Percentiles rank a stretch among this genome's conserved stretches.
These are phyloP conservation scores for Lophotis ruficrista DNA, from an alignment of 2,113 vertebrate species.

Conservation along the genomic window DNA sequence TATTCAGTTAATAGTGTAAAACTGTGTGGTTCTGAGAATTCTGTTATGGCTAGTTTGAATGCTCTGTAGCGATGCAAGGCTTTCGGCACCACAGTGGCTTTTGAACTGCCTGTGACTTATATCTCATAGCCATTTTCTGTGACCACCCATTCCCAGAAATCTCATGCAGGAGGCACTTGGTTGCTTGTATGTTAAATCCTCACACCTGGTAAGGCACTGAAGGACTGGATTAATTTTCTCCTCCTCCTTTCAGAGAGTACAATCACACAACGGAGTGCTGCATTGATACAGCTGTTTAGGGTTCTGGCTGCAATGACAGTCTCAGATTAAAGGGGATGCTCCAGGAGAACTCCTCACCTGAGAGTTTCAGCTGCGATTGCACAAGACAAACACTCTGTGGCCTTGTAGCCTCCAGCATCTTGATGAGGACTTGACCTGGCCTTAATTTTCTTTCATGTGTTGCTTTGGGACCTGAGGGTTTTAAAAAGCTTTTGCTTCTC, in stretches of 20 bases:
- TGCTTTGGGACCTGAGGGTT: background rate
- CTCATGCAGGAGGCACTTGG: background rate
- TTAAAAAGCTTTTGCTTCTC: background rate
- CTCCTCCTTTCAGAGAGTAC: background rate
- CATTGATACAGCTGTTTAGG: background rate
- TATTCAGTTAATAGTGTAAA: background rate
- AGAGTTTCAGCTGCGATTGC: background rate
- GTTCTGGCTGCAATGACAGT: background rate
- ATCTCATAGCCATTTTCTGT: background rate
- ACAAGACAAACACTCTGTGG: background rate
- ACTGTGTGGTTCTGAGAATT: background rate
- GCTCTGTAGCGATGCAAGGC: background rate
- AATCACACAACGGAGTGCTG: background rate
- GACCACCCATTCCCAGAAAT: background rate
- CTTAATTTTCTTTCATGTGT: background rate
- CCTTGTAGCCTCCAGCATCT: background rate
- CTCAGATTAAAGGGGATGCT: background rate
- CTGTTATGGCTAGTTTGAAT: background rate
- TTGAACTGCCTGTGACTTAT: background rate
- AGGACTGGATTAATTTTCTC: background rate
- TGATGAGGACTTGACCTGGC: background rate
- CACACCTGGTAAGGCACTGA: background rate
- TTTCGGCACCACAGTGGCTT: background rate
- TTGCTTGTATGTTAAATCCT: background rate
- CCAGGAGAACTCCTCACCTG: background rate